Conservation (phyloP, 1,140 invertebrate species). For the Drosophila erecta region DNA sequence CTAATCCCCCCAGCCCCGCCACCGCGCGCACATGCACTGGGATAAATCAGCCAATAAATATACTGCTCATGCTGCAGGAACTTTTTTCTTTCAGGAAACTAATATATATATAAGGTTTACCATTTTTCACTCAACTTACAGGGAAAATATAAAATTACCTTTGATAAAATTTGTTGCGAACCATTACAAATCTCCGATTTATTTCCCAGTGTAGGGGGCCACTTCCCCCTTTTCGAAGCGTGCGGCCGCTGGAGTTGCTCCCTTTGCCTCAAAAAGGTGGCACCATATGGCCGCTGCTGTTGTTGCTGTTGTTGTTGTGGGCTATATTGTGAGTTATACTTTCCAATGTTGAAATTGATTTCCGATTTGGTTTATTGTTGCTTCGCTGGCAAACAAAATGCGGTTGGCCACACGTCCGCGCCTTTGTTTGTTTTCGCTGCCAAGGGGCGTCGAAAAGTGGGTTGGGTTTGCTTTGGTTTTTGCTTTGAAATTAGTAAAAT, state of each 20-base stretch:
- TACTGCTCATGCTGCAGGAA: no score
- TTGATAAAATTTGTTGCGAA: no score
- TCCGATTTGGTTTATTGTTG: constrained; percentile 66
- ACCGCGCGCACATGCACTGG: constrained; percentile 2
- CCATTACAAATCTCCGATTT: no score
- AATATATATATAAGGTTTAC: no score
- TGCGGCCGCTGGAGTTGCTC: constrained; percentile 45
- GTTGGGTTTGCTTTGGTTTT: background rate
- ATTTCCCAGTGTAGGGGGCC: constrained; percentile 5
- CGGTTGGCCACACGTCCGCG: constrained; percentile 63
- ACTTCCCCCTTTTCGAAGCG: constrained; percentile 29
- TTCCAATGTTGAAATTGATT: constrained; percentile 78
- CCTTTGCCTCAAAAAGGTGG: constrained; percentile 65
- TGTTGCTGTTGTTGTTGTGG: constrained; percentile 17
- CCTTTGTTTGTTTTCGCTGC: constrained; percentile 53
- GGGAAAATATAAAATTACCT: no score
- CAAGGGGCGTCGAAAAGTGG: constrained; percentile 5
- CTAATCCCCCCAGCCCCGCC: constrained; percentile 61
- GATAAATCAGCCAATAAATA: background rate
- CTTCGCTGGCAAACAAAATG: constrained; percentile 54
- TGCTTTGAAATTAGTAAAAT: constrained; percentile 64
- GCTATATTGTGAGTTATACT: constrained; percentile 62
- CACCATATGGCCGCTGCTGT: constrained; percentile 70
- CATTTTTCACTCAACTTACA: background rate
- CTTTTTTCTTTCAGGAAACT: no score